Evolutionary conservation across 2,888 invertebrate species (phyloP), one percentile per base, ranked within the genome.

Genomic region (Epicampocera succincta): DNA sequence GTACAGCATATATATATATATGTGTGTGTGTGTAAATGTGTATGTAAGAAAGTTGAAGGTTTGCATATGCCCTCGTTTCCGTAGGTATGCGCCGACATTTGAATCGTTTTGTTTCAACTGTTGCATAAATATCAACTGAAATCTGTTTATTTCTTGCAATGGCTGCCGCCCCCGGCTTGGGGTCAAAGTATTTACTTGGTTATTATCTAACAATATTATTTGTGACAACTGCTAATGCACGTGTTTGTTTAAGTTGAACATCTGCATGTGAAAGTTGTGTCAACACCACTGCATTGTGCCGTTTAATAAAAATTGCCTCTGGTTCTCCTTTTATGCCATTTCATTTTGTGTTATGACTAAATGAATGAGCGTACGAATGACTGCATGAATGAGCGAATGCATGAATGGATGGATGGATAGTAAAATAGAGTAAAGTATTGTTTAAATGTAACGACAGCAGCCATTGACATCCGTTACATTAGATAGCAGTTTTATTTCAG

Each of bases 391-490:
- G 56, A 33, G 42, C 52, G 52, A 46, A 54, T 25, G 25, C 13
- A 69, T 46, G 65, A 15, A 74, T 74, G 48, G 38, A 58, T 58
- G 50, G 44, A 33, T 74, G 73, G 13, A 33, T 65, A 56, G 79
- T 44, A 52, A 56, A 60, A 68, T 69, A 46, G 15, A 42, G 56
- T 71, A 58, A 25, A 46, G 48, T 54, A 74, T 80, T 71, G 73
- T 80, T 83, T 72, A 69, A 83, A 76, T 83, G 52, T 80, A 83
- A 83, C 69, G 80, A 83, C 80, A 80, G 80, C 83, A 80, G 76
- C 76, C 76, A 83, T 83, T 76, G 73, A 80, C 80, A 80, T 77
- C 80, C 80, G 76, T 76, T 80, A 77, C 72, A 71, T 80, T 73
- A 80, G 69, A 73, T 80, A 73, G 46, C 60, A 69, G 50, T 19